A percentile compares a stretch with the other conserved stretches of the same genome.
Conservation (phyloP, 2,888 invertebrate species). For the Galerucella calmariensis region DNA sequence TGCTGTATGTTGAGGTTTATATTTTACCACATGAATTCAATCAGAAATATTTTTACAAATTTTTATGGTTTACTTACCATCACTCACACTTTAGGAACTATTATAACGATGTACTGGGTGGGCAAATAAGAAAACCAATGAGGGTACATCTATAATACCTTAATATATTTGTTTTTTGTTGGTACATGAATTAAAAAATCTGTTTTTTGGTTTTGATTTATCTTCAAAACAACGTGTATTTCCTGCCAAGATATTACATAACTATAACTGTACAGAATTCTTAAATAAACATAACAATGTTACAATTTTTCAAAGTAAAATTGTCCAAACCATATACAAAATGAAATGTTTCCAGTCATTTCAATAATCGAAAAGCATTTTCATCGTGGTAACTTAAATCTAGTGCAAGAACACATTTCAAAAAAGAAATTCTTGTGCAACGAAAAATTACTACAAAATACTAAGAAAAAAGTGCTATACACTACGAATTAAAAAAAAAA, state of each 20-base stretch:
- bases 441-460: slow-evolving; percentile 44
- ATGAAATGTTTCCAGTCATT: slow-evolving; percentile 37
- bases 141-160: background rate
- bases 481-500: slow-evolving; percentile 45
- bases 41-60: background rate
- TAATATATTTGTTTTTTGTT: background rate
- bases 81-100: too few species aligned
- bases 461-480: slow-evolving; percentile 44
- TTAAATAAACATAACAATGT: background rate
- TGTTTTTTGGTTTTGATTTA: background rate
- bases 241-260: background rate
- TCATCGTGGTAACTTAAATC: slow-evolving; percentile 44
- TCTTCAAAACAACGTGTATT: background rate
- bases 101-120: too few species aligned
- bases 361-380: slow-evolving; percentile 27
- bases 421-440: slow-evolving; percentile 42
- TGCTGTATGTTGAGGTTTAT: background rate
- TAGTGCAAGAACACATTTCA: slow-evolving; percentile 45
- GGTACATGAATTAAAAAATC: background rate
- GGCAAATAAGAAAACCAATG: background rate
- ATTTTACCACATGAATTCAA: background rate
- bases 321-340: background rate
- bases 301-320: background rate
- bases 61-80: too few species aligned
- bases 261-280: background rate